Conservation (phyloP, 2,797 vertebrate genomes). For the Peromyscus attwateri region DNA sequence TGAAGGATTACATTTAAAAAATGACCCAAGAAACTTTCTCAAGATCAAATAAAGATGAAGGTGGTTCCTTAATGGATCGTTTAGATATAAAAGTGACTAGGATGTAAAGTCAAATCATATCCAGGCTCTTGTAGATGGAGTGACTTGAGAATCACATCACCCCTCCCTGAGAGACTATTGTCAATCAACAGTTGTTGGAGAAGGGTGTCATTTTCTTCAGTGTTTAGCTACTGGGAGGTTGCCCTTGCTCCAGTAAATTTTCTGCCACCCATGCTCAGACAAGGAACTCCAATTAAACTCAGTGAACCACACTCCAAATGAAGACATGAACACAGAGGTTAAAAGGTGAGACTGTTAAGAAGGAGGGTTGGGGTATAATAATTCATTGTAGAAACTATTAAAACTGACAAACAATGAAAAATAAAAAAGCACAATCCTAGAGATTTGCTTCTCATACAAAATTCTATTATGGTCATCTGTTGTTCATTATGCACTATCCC, state of each 20-base stretch:
- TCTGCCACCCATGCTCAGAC: no score
- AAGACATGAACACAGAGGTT: neutral
- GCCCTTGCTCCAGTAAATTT: neutral
- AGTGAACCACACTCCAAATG: neutral
- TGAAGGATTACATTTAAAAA: constrained; percentile 1
- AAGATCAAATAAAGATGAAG: neutral
- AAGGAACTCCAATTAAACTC: neutral
- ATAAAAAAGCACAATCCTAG: neutral
- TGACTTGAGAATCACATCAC: neutral
- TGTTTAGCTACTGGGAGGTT: neutral
- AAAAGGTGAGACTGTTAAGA: neutral
- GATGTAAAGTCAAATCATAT: constrained; percentile 12
- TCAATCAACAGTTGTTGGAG: neutral
- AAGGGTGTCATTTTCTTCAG: neutral
- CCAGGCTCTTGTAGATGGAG: neutral
- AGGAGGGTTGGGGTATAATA: neutral
- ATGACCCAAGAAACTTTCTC: constrained; percentile 14
- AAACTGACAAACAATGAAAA: neutral
- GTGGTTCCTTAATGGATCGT: neutral
- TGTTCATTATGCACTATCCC: neutral
- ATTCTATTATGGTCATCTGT: constrained; percentile 30
- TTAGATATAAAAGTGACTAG: constrained; percentile 35
- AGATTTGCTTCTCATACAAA: constrained; percentile 35
- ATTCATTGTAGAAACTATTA: neutral
- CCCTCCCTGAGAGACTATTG: neutral